phyloP scores from a whole-genome alignment of 2,113 vertebrate species.

The Phalacrocorax pelagicus region DNA sequence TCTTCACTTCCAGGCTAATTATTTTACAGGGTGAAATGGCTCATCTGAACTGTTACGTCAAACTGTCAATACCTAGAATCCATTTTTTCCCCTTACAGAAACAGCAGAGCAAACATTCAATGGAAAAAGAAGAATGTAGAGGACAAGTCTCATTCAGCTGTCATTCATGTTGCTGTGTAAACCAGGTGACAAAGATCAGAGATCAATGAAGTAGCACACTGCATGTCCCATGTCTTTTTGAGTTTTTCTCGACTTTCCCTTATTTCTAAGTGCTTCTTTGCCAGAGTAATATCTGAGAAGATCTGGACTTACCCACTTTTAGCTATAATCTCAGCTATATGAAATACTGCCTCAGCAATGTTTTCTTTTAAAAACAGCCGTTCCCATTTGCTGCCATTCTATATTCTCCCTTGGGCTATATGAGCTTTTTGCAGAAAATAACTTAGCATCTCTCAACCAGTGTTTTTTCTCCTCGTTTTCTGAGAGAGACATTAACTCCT shows the following conservation, averaged over 20 bases:
- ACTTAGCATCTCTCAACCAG: not conserved
- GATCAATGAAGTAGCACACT: not conserved
- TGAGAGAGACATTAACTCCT: not conserved
- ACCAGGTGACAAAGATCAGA: not conserved
- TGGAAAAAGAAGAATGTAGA: not conserved
- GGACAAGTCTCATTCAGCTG: not conserved
- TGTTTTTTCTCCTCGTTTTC: not conserved
- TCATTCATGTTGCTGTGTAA: not conserved
- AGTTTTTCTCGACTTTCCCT: not conserved
- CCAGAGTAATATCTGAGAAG: not conserved
- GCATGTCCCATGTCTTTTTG: rapidly evolving
- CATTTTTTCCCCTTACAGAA: not conserved
- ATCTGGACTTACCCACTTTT: not conserved
- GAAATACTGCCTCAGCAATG: not conserved
- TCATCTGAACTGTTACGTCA: constrained; percentile 17
- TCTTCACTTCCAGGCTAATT: constrained; percentile 40
- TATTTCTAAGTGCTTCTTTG: not conserved
- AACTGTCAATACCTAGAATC: not conserved
- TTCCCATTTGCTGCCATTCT: not conserved
- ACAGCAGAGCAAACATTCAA: not conserved
- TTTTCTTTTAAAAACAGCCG: not conserved
- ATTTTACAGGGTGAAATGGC: constrained; percentile 26
- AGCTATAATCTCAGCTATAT: not conserved
- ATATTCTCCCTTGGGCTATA: not conserved
- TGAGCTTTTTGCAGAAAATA: not conserved